Conservation (phyloP, 2,113 vertebrate species). For the Notarius lentiginosus region DNA sequence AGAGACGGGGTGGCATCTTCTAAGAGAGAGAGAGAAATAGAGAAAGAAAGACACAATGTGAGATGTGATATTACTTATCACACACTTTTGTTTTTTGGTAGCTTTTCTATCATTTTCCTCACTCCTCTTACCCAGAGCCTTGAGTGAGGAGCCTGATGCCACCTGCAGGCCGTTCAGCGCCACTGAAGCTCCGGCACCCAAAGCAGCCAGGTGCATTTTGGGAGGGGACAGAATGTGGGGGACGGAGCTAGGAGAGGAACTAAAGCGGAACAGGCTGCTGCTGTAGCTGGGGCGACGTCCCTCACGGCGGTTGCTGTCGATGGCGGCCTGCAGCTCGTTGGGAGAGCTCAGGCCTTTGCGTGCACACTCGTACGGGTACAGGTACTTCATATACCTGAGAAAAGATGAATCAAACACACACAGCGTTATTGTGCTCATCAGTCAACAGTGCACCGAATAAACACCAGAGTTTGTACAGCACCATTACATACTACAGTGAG, state of each 20-base stretch:
- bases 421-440: background rate
- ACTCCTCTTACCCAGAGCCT: conserved; percentile 68
- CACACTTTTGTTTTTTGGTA: background rate
- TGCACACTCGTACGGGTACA: conserved; percentile 96
- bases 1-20: conserved; percentile 71
- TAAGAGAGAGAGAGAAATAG: conserved; percentile 38
- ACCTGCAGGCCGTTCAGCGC: conserved; percentile 75
- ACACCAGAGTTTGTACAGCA: background rate
- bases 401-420: conserved; percentile 19
- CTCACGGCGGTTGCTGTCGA: conserved; percentile 93
- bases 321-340: conserved; percentile 91
- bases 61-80: background rate
- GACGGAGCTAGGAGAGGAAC: conserved; percentile 73
- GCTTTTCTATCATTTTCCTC: background rate
- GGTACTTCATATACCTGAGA: conserved; percentile 89
- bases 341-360: conserved; percentile 94
- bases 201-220: conserved; percentile 87
- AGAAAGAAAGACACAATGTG: background rate
- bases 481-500: background rate
- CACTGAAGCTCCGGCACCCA: conserved; percentile 73
- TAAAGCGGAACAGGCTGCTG: conserved; percentile 89
- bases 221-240: conserved; percentile 77
- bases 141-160: conserved; percentile 75
- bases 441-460: background rate
- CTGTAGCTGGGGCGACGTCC: conserved; percentile 94